Conservation (phyloP, 2,797 vertebrate species). For the Tangara arthus region DNA sequence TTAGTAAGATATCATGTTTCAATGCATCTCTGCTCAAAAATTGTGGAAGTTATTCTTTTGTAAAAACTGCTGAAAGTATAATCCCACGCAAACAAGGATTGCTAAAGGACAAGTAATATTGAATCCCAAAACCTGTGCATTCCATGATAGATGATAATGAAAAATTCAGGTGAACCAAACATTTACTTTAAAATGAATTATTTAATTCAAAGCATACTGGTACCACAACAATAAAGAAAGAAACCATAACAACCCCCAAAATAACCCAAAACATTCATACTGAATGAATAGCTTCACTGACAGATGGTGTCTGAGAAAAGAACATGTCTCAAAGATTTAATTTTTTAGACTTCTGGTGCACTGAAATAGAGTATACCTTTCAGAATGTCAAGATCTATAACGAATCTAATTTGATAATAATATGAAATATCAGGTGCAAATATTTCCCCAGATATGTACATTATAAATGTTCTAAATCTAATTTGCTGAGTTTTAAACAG, state of each 20-base stretch:
- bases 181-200: not conserved
- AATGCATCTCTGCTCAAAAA: not conserved
- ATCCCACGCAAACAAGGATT: not conserved
- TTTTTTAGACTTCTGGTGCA: not conserved
- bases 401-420: not conserved
- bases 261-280: not conserved
- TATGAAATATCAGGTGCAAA: not conserved
- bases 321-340: not conserved
- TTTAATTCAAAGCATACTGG: not conserved
- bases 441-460: not conserved
- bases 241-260: not conserved
- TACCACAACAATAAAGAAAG: not conserved
- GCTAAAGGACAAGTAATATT: not conserved
- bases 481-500: not conserved
- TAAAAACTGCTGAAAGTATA: not conserved
- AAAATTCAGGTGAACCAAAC: not conserved
- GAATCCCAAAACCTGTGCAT: not conserved
- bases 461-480: not conserved
- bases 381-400: not conserved
- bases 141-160: not conserved
- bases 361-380: not conserved
- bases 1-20: not conserved
- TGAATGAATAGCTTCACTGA: not conserved
- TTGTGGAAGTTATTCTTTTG: not conserved
- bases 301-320: not conserved